Evolutionary conservation across 2,888 invertebrate genomes (phyloP).

Genomic region (Chalcis sispes): DNA sequence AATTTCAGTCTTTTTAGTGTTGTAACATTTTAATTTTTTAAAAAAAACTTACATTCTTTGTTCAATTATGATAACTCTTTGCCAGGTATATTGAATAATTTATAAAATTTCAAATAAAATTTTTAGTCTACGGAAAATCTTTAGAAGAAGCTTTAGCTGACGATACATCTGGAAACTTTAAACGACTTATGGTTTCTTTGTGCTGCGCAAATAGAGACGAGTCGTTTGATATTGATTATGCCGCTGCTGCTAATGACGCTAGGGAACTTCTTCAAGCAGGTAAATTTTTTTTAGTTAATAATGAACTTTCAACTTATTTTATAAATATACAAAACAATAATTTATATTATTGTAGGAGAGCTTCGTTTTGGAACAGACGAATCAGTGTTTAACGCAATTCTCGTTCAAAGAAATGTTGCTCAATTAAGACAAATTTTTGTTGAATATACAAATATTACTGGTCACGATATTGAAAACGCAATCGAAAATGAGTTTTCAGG

Average conservation of each 20-base stretch:
- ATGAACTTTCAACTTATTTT: conserved; percentile 33
- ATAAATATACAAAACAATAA: conserved; percentile 16
- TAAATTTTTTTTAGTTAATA: conserved; percentile 66
- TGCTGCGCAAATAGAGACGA: conserved; percentile 90
- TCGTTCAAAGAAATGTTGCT: conserved; percentile 86
- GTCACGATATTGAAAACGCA: conserved; percentile 87
- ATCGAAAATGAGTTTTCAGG: conserved; percentile 91
- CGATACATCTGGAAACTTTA: conserved; percentile 95
- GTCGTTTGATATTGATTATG: conserved; percentile 84
- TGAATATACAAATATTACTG: conserved; percentile 86
- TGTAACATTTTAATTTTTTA: too few relatives aligned
- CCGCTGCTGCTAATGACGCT: conserved; percentile 88
- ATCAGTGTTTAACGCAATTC: conserved; percentile 88
- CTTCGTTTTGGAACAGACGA: conserved; percentile 88
- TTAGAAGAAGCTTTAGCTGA: conserved; percentile 89
- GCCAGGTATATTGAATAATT: background rate
- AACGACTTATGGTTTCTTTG: conserved; percentile 90
- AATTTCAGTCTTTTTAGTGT: background rate
- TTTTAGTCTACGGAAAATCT: conserved; percentile 86
- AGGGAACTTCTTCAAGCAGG: conserved; percentile 87
- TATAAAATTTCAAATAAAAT: conserved; percentile 21
- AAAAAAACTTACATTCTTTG: background rate
- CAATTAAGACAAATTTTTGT: conserved; percentile 81
- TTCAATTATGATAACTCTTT: conserved; percentile 13
- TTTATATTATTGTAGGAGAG: conserved; percentile 75